Conservation (phyloP, 2,797 vertebrate genomes). For the Euphonia xanthogaster region DNA sequence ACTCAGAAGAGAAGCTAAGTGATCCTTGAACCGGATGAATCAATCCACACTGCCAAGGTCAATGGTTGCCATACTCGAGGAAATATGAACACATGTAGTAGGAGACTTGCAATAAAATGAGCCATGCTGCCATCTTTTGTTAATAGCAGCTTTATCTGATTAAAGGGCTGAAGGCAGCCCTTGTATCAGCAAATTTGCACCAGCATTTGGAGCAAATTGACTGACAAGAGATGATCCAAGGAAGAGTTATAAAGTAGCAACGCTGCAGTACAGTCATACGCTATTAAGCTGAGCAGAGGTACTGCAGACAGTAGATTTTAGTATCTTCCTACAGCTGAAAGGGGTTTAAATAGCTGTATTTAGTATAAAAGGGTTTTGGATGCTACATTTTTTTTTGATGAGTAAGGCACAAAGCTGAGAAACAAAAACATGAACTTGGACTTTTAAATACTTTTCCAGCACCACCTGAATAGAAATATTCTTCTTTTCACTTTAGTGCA, state of each 20-base stretch:
- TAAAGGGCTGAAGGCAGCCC: not conserved
- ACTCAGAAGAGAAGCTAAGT: conserved; percentile 28
- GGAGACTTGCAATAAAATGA: conserved; percentile 27
- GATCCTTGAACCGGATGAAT: conserved; percentile 59
- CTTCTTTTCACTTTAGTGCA: not conserved
- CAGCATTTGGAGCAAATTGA: not conserved
- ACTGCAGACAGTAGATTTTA: not conserved
- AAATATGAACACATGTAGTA: conserved; percentile 37
- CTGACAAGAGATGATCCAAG: not conserved
- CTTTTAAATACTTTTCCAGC: not conserved
- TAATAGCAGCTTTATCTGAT: conserved; percentile 25
- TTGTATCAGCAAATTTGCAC: conserved; percentile 12
- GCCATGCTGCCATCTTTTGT: not conserved
- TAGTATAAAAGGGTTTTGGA: not conserved
- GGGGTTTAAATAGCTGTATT: not conserved
- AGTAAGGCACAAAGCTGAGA: not conserved
- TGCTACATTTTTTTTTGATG: not conserved
- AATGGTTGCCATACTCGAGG: conserved; percentile 20
- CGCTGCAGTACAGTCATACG: not conserved
- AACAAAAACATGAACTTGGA: not conserved
- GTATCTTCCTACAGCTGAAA: not conserved
- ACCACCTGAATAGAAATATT: not conserved
- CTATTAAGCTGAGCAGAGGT: not conserved
- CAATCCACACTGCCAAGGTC: conserved; percentile 60
- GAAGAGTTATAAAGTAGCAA: not conserved